Percentiles rank a stretch among this genome's conserved stretches.
phyloP scores from a whole-genome alignment of 35 echinoderm and acorn worm genomes.

The Acanthaster planci region DNA sequence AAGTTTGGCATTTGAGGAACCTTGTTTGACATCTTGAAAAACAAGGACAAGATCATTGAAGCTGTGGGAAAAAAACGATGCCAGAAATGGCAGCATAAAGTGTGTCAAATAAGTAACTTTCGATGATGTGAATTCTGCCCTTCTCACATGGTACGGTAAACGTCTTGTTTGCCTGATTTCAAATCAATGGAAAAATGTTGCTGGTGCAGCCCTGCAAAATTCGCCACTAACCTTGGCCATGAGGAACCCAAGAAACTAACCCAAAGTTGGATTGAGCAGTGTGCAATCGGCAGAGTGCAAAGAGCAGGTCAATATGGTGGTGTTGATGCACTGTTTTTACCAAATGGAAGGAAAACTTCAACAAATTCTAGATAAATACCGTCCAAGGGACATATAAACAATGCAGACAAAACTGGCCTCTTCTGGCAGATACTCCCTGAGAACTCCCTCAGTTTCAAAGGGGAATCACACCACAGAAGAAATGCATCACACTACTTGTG shows the following conservation, averaged over 20 bases:
- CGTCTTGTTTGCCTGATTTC: constrained; percentile 1
- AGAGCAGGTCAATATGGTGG: constrained; percentile 5
- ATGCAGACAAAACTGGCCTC: constrained; percentile 44
- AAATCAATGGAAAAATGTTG: too few relatives aligned
- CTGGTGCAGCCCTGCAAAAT: constrained; percentile 24
- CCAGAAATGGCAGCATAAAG: constrained; percentile 26
- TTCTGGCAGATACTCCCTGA: constrained; percentile 30
- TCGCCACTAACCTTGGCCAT: constrained; percentile 27
- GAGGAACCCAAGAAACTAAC: not conserved
- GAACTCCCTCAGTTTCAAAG: constrained; percentile 33
- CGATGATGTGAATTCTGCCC: constrained; percentile 34
- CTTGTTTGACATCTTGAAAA: constrained; percentile 18
- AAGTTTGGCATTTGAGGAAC: constrained; percentile 33
- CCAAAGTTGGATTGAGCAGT: constrained; percentile 18
- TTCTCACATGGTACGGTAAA: constrained; percentile 39
- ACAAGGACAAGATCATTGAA: constrained; percentile 39
- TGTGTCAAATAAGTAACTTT: too few relatives aligned
- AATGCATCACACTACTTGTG: constrained; percentile 42
- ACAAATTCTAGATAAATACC: not conserved
- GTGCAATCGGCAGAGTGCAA: constrained; percentile 17
- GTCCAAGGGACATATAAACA: constrained; percentile 30
- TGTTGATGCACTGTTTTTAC: not conserved
- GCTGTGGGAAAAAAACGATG: constrained; percentile 35
- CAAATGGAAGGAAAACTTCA: too few relatives aligned
- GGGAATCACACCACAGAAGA: constrained; percentile 9